Percentiles rank a stretch among this genome's conserved stretches.
phyloP scores from a whole-genome alignment of 1,140 invertebrate genomes.

The Calephelis virginiensis region DNA sequence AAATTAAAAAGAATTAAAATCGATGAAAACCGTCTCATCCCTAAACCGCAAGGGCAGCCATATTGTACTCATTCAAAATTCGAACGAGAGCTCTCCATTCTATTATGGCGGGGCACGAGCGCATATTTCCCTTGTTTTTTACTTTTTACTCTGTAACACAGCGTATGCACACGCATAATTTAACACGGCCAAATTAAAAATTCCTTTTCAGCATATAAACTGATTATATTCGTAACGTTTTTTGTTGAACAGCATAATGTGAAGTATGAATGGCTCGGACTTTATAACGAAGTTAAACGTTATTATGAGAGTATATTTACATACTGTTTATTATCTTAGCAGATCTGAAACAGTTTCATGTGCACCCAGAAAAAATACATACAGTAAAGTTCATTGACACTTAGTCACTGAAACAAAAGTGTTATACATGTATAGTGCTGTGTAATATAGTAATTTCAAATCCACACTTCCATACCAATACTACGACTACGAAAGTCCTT shows the following conservation, averaged over 20 bases:
- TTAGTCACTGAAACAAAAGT: too few species aligned
- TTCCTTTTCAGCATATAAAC: not conserved
- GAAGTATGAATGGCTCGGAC: not conserved
- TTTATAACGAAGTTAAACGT: not conserved
- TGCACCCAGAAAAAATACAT: too few species aligned
- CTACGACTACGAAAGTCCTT: too few species aligned
- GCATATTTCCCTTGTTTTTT: conserved; percentile 42
- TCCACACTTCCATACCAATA: too few species aligned
- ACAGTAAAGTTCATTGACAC: too few species aligned
- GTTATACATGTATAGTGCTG: too few species aligned
- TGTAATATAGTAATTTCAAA: too few species aligned
- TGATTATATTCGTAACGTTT: not conserved
- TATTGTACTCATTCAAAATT: conserved; percentile 43
- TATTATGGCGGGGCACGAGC: conserved; percentile 43
- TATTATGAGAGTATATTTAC: not conserved
- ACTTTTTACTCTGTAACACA: conserved; percentile 27
- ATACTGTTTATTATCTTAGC: not conserved
- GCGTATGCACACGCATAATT: conserved; percentile 39
- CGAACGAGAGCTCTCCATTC: conserved; percentile 41
- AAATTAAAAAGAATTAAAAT: not conserved
- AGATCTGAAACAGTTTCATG: too few species aligned
- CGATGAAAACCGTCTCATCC: conserved; percentile 23
- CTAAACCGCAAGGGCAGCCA: conserved; percentile 28
- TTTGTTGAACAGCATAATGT: not conserved
- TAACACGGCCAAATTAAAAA: conserved; percentile 38